Percentiles rank a stretch among this genome's conserved stretches.
These are phyloP conservation scores for Hesperophylax magnus DNA, from an alignment of 1,140 invertebrate species.

Conservation along the genomic window DNA sequence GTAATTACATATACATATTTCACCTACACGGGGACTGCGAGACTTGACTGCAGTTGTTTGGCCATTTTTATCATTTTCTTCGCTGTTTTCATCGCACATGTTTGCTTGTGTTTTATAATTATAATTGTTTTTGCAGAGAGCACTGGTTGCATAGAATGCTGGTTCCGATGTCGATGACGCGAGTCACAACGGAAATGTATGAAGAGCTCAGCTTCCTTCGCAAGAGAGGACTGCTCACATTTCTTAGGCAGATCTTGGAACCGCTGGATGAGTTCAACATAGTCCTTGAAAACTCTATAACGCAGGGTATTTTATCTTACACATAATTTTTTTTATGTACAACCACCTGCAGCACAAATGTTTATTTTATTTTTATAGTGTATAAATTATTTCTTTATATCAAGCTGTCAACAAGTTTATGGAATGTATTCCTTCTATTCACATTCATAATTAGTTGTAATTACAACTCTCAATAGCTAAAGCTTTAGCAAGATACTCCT, in stretches of 20 bases:
- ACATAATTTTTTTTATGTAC: constrained; percentile 26
- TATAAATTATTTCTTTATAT: neutral
- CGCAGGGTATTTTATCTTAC: constrained; percentile 86
- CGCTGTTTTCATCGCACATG: too few species aligned
- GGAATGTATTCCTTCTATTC: too few species aligned
- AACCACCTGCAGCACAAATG: neutral
- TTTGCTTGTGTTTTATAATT: too few species aligned
- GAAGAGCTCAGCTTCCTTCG: constrained; percentile 95
- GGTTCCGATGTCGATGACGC: constrained; percentile 86
- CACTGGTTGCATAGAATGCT: constrained; percentile 93
- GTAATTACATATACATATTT: too few species aligned
- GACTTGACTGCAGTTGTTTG: too few species aligned
- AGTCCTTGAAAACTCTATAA: constrained; percentile 93
- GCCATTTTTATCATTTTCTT: too few species aligned
- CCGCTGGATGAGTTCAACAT: constrained; percentile 95
- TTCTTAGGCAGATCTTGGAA: constrained; percentile 92
- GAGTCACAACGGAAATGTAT: constrained; percentile 93
- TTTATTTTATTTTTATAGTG: constrained; percentile 1
- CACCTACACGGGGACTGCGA: too few species aligned
- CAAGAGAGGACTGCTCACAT: constrained; percentile 86
- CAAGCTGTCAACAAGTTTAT: too few species aligned
- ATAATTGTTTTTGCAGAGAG: constrained; percentile 77
- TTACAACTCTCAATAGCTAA: too few species aligned
- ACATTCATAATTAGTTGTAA: too few species aligned
- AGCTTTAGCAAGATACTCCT: too few species aligned